Percentiles rank a stretch among this genome's conserved stretches.
Conservation (phyloP, 2,113 vertebrate species). For the Cryptotis parvus region DNA sequence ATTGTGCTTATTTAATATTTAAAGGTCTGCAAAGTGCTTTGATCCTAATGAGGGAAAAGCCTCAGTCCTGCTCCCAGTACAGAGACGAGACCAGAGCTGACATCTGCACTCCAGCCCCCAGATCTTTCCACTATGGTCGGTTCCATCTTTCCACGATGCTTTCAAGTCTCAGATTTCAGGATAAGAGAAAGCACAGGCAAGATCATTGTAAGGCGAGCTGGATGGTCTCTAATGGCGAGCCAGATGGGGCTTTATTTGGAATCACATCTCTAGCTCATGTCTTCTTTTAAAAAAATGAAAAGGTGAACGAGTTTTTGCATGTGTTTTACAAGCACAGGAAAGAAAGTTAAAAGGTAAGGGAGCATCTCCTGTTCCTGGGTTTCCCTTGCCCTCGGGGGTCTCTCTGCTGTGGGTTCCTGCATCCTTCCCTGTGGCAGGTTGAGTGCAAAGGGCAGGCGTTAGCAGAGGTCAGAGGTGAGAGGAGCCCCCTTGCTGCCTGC, state of each 20-base stretch:
- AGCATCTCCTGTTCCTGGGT: not conserved
- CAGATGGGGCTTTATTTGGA: conserved; percentile 1
- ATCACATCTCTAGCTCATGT: not conserved
- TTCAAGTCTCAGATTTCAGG: conserved; percentile 25
- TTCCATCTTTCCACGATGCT: not conserved
- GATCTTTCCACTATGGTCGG: not conserved
- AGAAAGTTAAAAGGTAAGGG: conserved; percentile 11
- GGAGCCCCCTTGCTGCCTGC: not conserved
- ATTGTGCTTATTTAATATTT: conserved; percentile 18
- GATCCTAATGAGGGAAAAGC: not conserved
- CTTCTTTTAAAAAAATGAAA: not conserved
- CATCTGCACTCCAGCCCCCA: not conserved
- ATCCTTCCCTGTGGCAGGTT: not conserved
- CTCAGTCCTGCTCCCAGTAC: not conserved
- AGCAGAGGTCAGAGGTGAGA: not conserved
- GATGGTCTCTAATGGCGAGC: not conserved
- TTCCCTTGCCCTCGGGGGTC: not conserved
- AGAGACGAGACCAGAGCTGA: not conserved
- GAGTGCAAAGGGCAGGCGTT: not conserved
- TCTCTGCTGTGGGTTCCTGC: not conserved
- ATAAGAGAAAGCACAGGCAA: not conserved
- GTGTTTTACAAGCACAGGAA: conserved; percentile 12
- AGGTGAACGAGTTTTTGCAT: not conserved
- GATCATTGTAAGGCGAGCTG: not conserved
- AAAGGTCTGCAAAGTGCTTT: not conserved